A percentile compares a stretch with the other conserved stretches of the same genome.
phyloP scores from a whole-genome alignment of 2,113 vertebrate genomes.

The Chaetorhynchus papuensis region DNA sequence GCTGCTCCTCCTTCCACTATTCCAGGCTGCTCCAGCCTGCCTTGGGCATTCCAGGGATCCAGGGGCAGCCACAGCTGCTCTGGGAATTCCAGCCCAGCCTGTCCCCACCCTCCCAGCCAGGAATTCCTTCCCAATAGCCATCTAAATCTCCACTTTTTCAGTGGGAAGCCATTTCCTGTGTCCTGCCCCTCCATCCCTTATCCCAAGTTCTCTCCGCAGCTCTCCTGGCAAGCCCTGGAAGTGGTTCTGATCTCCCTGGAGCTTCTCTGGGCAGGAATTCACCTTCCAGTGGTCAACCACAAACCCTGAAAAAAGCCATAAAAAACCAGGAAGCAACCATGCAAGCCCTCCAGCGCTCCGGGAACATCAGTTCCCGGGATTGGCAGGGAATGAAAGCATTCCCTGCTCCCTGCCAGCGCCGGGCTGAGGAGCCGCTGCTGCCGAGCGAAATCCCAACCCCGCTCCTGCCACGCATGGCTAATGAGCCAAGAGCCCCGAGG shows the following conservation, averaged over 20 bases:
- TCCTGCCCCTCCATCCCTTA: neutral
- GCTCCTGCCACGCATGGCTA: constrained; percentile 72
- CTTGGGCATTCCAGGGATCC: neutral
- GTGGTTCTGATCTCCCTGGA: too few species aligned
- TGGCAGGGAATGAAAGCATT: constrained; percentile 70
- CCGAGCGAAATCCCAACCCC: constrained; percentile 75
- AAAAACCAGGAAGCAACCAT: neutral
- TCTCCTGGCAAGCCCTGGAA: neutral
- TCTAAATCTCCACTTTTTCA: neutral
- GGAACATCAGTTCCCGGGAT: constrained; percentile 62
- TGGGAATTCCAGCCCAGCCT: neutral
- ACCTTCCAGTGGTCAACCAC: neutral
- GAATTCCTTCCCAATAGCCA: neutral
- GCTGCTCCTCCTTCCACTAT: neutral
- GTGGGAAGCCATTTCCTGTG: neutral
- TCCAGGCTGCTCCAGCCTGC: neutral
- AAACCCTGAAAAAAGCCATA: neutral
- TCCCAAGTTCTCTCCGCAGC: neutral
- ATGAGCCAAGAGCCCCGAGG: constrained; percentile 68
- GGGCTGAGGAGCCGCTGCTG: constrained; percentile 69
- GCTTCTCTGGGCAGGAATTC: neutral
- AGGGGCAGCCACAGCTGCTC: neutral
- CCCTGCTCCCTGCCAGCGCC: constrained; percentile 62
- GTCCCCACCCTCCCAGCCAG: neutral
- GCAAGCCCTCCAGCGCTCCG: neutral